Percentiles rank a stretch among this genome's conserved stretches.
These are phyloP conservation scores for Sisyra nigra DNA, from an alignment of 2,888 invertebrate genomes.

Conservation along the genomic window DNA sequence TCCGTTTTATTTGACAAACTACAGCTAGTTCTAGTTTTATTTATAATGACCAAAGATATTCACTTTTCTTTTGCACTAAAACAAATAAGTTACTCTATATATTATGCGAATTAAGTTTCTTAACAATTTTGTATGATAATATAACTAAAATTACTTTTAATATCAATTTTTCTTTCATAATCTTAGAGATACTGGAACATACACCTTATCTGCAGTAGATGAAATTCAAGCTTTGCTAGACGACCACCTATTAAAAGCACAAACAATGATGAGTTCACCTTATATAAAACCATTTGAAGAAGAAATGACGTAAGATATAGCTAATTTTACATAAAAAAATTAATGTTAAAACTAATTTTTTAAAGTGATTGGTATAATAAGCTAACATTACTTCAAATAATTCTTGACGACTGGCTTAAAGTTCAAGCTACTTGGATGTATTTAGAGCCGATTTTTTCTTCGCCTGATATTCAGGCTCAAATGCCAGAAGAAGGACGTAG, in stretches of 20 bases:
- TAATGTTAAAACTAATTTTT: not conserved
- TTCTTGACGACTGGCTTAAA: conserved; percentile 87
- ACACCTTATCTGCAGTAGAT: conserved; percentile 76
- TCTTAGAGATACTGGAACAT: conserved; percentile 73
- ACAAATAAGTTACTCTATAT: too few species aligned
- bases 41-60: too few species aligned
- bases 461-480: conserved; percentile 93
- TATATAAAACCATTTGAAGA: conserved; percentile 91
- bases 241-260: conserved; percentile 92
- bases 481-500: conserved; percentile 94
- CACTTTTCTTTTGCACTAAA: too few species aligned
- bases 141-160: too few species aligned
- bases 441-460: conserved; percentile 90
- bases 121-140: too few species aligned
- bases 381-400: conserved; percentile 73
- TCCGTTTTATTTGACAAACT: too few species aligned
- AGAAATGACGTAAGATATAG: conserved; percentile 48
- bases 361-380: conserved; percentile 77
- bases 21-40: too few species aligned
- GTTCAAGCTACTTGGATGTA: conserved; percentile 97
- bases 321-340: not conserved
- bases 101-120: too few species aligned
- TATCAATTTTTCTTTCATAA: conserved; percentile 5
- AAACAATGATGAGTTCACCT: conserved; percentile 94
- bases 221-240: conserved; percentile 87